Evolutionary conservation across 37 sponge, comb jelly and placozoan species (phyloP), one percentile per base, ranked within the genome.

Genomic region (Tethya wilhelma): DNA sequence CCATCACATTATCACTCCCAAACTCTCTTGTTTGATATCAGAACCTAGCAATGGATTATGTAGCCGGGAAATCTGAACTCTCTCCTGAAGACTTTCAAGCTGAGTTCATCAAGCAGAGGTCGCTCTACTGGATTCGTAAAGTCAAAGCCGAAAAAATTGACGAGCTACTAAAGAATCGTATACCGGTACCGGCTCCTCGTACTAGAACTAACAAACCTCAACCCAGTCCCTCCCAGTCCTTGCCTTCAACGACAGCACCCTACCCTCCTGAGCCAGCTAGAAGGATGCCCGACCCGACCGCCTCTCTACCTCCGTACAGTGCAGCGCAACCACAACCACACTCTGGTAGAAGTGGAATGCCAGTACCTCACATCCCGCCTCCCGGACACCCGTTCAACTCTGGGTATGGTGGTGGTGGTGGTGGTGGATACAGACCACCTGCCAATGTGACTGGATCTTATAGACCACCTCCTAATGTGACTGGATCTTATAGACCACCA

Each of bases 121-220:
- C 69, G 1, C 37, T 57, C 17, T 92, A 84, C 66, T 88, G 89
- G 89, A 39, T 84, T 59, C 39, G 93, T 8, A 92, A 84, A 55
- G 89, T 88, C 42, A 87, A 92, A 53, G 38, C 69, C 38, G 86
- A 88, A 11, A 87, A 92, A 62, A 56, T 92, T 67, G 77, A 68
- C 7, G 93, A 87, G 11, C 40, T 87, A 58, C 26, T 73, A 0
- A 73, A 79, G 60, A 65, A 69, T 40, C 26, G 1, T 30, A 39
- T 37, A 31, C 82, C 88, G 28, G 38, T 23, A 8, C 71, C 82
- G 14, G 49, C 53, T 29, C 88, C 88, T 28, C 38, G 74, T 22
- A 26, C 34, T 1, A 2, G 43, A 1, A 28, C 25, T 3, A 38
- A 25, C 4, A 1, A 42, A 12, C 20, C 44, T 19, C 39, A 42